Base-by-base conservation (phyloP, 2,888 invertebrate species). In the Ctenicera cuprea region DNA sequence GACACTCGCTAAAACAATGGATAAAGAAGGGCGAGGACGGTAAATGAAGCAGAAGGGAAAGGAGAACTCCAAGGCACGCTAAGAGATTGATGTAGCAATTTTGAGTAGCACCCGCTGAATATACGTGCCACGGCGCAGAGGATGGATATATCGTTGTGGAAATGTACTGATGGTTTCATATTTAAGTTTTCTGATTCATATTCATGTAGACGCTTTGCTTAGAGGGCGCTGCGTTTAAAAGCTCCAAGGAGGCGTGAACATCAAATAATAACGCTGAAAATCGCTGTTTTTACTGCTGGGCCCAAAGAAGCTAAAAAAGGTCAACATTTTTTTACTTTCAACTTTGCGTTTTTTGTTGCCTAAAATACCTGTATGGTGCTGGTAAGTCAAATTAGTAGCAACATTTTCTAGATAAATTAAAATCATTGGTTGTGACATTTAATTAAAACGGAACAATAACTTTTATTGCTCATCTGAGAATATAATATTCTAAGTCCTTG, bases 1-100 rank as follows among this genome's bases (percentile, higher is more conserved):
- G 45, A 62, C 69, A 48, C 52, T 69, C 38, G 48, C 57, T 62
- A 63, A 70, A 70, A 70, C 67, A 57, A 59, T 41, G 62, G 52
- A 61, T 61, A 61, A 68, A 43, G 70, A 41, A 38, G 41, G 50
- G 9, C 52, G 69, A 50, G 45, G 16, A 11, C 33, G 59, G 30
- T 37, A 57, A 68, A 68, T 59, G 61, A 61, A 61, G 20, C 33
- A 59, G 57, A 59, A 59, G 57, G 45, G 37, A 26, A 52, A 41
- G 43, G 33, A 26, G 30, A 38, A 59, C 57, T 54, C 30, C 18
- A 63, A 61, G 50, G 70, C 62, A 52, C 22, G 54, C 62, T 43
- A 52, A 50, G 63, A 71, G 71, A 71, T 71, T 71, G 66, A 71
- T 71, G 71, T 52, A 20, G 66, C 66, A 71, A 71, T 71, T 71